These are phyloP conservation scores for Drosophila ironensis DNA, from an alignment of 1,140 invertebrate species.

Conservation along the genomic window DNA sequence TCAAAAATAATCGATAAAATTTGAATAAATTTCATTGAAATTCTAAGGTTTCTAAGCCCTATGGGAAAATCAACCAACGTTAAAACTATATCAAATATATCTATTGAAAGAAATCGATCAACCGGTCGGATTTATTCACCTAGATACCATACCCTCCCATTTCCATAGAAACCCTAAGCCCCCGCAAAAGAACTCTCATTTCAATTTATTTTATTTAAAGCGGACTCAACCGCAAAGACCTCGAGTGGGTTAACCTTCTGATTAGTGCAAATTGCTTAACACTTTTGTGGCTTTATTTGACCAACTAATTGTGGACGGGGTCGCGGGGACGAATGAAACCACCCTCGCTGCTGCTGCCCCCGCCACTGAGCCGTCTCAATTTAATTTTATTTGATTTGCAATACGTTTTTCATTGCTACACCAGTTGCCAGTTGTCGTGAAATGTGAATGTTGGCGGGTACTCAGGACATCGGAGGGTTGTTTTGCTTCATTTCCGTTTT, in stretches of 20 bases:
- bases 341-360: conserved; percentile 25
- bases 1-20: no score
- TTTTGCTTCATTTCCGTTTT: conserved; percentile 74
- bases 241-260: conserved; percentile 49
- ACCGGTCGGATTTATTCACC: neutral
- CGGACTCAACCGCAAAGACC: conserved; percentile 9
- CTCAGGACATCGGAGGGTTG: conserved; percentile 58
- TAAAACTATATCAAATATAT: no score
- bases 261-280: conserved; percentile 75
- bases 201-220: neutral
- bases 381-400: conserved; percentile 80
- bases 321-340: neutral
- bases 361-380: conserved; percentile 54
- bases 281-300: conserved; percentile 79
- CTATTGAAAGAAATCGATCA: neutral
- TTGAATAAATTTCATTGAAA: no score
- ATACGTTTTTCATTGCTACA: conserved; percentile 75
- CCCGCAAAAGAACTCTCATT: neutral
- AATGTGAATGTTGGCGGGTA: conserved; percentile 28
- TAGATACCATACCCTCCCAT: no score
- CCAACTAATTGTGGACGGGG: conserved; percentile 72
- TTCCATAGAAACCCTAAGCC: conserved; percentile 6
- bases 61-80: no score
- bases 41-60: no score
- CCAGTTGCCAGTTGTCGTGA: conserved; percentile 44